A percentile compares a stretch with the other conserved stretches of the same genome.
Evolutionary conservation across 30 jellyfish, hydroid and myxozoan species (phyloP).

Genomic region (Pseudorhiza aurosa): DNA sequence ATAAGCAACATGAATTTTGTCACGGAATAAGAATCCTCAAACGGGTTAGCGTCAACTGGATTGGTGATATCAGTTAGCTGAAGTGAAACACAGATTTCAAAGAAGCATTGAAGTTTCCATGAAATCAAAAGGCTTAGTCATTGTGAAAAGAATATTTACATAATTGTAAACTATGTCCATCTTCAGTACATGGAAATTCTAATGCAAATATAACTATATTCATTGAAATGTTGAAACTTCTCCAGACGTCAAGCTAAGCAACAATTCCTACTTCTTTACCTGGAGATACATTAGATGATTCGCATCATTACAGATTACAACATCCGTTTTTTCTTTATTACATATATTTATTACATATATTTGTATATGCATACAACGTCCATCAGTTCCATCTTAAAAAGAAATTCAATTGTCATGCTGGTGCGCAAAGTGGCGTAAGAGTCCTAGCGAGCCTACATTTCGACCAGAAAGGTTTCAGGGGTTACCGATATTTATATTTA

Average conservation of each 20-base stretch:
- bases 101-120: too few species aligned
- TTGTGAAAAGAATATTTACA: slow-evolving; percentile 13
- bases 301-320: slow-evolving; percentile 1
- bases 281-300: slow-evolving; percentile 15
- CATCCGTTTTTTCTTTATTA: slow-evolving; percentile 9
- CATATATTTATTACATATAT: slow-evolving; percentile 1
- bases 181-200: background rate
- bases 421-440: background rate
- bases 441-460: background rate
- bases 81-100: too few species aligned
- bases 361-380: slow-evolving; percentile 11
- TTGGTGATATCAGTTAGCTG: too few species aligned
- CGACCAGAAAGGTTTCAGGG: slow-evolving; percentile 15
- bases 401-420: slow-evolving; percentile 7
- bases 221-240: background rate
- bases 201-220: background rate
- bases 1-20: too few species aligned
- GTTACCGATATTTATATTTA: too few species aligned
- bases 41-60: too few species aligned
- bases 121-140: too few species aligned
- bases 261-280: background rate
- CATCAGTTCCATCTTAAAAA: background rate
- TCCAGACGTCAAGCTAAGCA: slow-evolving; percentile 2
- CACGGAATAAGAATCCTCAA: too few species aligned
- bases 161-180: background rate